Percentiles rank a stretch among this genome's conserved stretches.
These are phyloP conservation scores for Hymenopus coronatus DNA, from an alignment of 2,888 invertebrate species.

Conservation along the genomic window DNA sequence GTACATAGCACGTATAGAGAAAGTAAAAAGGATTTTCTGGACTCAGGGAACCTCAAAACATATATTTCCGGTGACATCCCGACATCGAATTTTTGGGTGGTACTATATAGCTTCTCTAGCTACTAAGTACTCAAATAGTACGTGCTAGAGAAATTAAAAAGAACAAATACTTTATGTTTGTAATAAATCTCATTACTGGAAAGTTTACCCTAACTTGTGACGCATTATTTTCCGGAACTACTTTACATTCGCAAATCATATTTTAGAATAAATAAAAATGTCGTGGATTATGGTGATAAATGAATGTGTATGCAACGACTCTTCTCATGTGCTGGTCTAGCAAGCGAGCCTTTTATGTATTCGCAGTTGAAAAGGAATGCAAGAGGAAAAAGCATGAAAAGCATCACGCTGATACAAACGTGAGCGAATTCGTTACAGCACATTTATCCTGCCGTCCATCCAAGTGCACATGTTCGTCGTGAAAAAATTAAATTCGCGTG, in stretches of 20 bases:
- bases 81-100: too few species aligned
- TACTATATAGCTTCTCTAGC: too few species aligned
- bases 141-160: too few species aligned
- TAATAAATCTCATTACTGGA: neutral
- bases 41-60: too few species aligned
- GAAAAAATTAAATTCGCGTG: neutral
- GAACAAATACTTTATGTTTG: too few species aligned
- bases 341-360: neutral
- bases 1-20: too few species aligned
- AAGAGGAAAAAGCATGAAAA: neutral
- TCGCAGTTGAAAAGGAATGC: neutral
- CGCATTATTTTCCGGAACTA: neutral
- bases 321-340: too few species aligned
- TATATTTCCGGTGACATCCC: too few species aligned
- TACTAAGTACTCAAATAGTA: too few species aligned
- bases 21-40: too few species aligned
- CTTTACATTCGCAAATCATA: neutral
- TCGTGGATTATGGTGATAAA: neutral
- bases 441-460: neutral
- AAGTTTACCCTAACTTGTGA: neutral
- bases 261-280: neutral
- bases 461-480: neutral
- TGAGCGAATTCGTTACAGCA: neutral
- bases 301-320: neutral
- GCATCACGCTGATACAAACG: neutral